These are phyloP conservation scores for Calonectris borealis DNA, from an alignment of 2,113 vertebrate genomes.

Conservation along the genomic window DNA sequence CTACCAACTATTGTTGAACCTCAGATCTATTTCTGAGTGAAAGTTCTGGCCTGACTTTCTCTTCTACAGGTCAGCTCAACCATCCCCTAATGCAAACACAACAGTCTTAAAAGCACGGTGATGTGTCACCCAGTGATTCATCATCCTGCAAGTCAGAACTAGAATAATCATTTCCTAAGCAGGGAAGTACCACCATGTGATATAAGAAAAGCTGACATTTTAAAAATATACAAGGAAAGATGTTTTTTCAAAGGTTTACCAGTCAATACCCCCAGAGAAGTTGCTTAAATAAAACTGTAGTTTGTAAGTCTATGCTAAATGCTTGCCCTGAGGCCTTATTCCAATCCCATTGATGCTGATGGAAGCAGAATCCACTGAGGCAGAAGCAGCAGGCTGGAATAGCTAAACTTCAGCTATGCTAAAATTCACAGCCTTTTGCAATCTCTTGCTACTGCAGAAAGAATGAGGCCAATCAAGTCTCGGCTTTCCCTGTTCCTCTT, in stretches of 20 bases:
- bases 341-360: not conserved
- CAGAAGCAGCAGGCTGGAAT: not conserved
- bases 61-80: not conserved
- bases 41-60: not conserved
- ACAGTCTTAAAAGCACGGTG: not conserved
- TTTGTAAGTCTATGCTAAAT: slow-evolving; percentile 25
- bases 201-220: slow-evolving; percentile 5
- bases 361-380: slow-evolving; percentile 37
- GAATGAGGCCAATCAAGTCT: not conserved
- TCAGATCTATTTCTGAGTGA: not conserved
- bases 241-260: slow-evolving; percentile 6
- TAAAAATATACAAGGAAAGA: not conserved
- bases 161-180: not conserved
- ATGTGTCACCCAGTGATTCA: not conserved
- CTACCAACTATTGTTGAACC: not conserved
- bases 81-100: not conserved
- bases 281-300: slow-evolving; percentile 35
- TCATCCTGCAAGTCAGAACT: not conserved
- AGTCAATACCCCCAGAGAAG: slow-evolving; percentile 21
- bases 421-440: not conserved
- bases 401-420: not conserved
- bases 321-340: slow-evolving; percentile 18
- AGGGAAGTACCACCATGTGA: not conserved
- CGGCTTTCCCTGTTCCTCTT: not conserved
- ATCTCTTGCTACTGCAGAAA: not conserved